Base-by-base conservation (phyloP, 2,113 vertebrate genomes). In the Mastomys coucha region DNA sequence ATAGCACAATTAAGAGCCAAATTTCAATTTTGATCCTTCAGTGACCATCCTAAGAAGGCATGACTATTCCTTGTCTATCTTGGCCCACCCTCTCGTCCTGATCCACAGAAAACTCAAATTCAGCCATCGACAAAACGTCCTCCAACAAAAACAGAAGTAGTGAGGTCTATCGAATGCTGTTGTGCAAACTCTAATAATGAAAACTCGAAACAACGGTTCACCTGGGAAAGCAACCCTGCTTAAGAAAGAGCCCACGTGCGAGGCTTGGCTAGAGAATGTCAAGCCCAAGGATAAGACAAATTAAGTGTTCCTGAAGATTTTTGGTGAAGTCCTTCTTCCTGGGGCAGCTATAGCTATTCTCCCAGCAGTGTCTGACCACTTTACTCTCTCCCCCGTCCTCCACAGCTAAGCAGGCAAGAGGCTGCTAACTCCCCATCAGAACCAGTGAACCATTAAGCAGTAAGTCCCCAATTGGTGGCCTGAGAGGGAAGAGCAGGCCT, bases 1-100 rank as follows among this genome's bases (percentile, higher is more conserved):
- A 6, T 56, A 67, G 80, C 84, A 88, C 94, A 89, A 82, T 67
- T 85, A 78, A 91, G 94, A 96, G 76, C 69, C 81, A 88, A 91
- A 89, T 58, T 42, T 72, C 73, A 93, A 84, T 14, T 82, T 77
- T 28, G 58, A 24, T 36, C 56, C 67, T 91, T 85, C 16, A 91
- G 88, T 80, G 72, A 72, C 42, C 20, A 86, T 16, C 45, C 33
- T 26, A 93, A 84, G 28, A 72, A 78, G 19, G 84, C 91, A 88
- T 3, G 12, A 24, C 10, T 58, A 93, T 31, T 53, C 13, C 76
- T 81, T 86, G 45, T 67, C 56, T 26, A 4, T 19, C 49, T 24
- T 69, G 72, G 24, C 70, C 56, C 19, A 8, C 12, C 11, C 17
- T 49, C 84, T 77, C 75, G 69, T 94, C 45, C 53, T 75, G 33